A percentile compares a stretch with the other conserved stretches of the same genome.
phyloP scores from a whole-genome alignment of 1,140 invertebrate genomes.

The Microplitis mediator region DNA sequence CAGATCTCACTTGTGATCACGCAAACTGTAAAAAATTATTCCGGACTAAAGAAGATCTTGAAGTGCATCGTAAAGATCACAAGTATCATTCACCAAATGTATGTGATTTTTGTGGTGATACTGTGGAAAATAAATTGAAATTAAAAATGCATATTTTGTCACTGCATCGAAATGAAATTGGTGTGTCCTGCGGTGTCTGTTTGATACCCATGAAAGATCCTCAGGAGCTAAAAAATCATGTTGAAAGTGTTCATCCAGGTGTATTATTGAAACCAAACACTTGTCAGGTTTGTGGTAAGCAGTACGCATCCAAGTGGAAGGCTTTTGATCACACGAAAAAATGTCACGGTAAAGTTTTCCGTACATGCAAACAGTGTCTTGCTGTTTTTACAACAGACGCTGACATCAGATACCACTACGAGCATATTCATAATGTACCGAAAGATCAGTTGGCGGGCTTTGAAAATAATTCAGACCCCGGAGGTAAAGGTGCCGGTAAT shows the following conservation, averaged over 20 bases:
- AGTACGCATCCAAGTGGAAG: slow-evolving; percentile 68
- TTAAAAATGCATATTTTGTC: slow-evolving; percentile 68
- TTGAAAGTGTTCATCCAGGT: slow-evolving; percentile 61
- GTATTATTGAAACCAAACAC: slow-evolving; percentile 63
- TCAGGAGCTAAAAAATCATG: slow-evolving; percentile 66
- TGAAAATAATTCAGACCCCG: slow-evolving; percentile 49
- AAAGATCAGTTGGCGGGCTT: slow-evolving; percentile 56
- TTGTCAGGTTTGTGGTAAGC: slow-evolving; percentile 68
- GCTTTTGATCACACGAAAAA: slow-evolving; percentile 69
- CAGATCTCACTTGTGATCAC: slow-evolving; percentile 61
- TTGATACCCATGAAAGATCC: slow-evolving; percentile 65
- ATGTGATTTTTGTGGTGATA: slow-evolving; percentile 70
- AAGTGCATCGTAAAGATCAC: slow-evolving; percentile 64
- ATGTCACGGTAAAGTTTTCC: slow-evolving; percentile 66
- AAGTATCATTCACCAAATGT: slow-evolving; percentile 60
- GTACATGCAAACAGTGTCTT: slow-evolving; percentile 67
- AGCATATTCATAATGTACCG: slow-evolving; percentile 54
- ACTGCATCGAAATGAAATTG: slow-evolving; percentile 64
- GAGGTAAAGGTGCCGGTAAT: slow-evolving; percentile 31
- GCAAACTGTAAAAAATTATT: slow-evolving; percentile 64
- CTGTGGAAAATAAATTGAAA: slow-evolving; percentile 66
- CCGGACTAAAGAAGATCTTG: slow-evolving; percentile 64
- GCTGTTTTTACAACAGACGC: slow-evolving; percentile 64
- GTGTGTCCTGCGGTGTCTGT: slow-evolving; percentile 67
- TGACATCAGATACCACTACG: slow-evolving; percentile 62